Base-by-base conservation (phyloP, 2,797 vertebrate genomes). In the Knipowitschia caucasica region DNA sequence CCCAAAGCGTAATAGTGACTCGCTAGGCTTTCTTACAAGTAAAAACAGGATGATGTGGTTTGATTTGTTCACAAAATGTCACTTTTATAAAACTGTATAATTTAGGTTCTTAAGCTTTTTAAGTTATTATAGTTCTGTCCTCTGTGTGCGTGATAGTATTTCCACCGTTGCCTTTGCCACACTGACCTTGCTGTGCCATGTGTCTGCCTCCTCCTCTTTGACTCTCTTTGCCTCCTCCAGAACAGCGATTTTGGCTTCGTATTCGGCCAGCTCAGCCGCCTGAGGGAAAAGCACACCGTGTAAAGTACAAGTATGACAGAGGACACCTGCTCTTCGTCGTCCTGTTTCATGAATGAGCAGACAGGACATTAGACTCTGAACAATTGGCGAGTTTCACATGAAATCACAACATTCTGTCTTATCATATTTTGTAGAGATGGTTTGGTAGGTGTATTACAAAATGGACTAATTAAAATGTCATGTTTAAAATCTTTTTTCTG, bases 141-240 rank as follows among this genome's bases (percentile, higher is more conserved):
- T n/a, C n/a, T n/a, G n/a, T n/a, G n/a, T n/a, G n/a, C n/a, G n/a
- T 26, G 20, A 52, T 39, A 17, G 2, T 49, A 56, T 9, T 40
- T 20, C 15, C 23, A 44, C 53, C 40, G 44, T 50, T 1, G 8
- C 12, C 27, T 23, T 17, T 11, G 34, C 36, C 44, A 64, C 12
- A 51, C 67, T 90, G 81, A 99, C 97, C 86, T 92, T 92, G 82
- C 71, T 85, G 67, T 98, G 95, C 97, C 96, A 99, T 71, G 93
- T 81, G 50, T 93, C 91, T 1, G 93, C 96, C 68, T 99, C 96
- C 0, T 89, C 89, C 68, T 98, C 96, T 78, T 99, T 97, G 50
- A 71, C 70, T 65, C 71, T 88, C 81, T 91, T 92, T 3, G 91
- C 92, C 74, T 98, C 93, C 80, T 99, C 97, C 72, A 99, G 89